A percentile compares a stretch with the other conserved stretches of the same genome.
Evolutionary conservation across 2,888 invertebrate genomes (phyloP).

Genomic region (Megalurothrips usitatus): DNA sequence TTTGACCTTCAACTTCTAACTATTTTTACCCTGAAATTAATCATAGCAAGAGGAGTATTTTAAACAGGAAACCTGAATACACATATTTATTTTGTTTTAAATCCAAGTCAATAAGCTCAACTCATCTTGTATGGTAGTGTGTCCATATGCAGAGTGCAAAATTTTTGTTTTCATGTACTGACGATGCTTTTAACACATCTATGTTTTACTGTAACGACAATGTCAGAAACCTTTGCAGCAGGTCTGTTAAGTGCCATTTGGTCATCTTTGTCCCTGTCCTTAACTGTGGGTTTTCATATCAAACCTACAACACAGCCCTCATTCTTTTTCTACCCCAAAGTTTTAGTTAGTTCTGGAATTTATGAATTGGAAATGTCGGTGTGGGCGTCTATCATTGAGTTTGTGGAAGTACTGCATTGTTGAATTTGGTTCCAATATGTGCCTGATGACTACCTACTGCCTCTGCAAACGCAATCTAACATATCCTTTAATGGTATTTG

Average conservation of each 20-base stretch:
- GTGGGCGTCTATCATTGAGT: too few relatives aligned
- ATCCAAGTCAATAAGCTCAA: background rate
- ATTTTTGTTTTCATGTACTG: background rate
- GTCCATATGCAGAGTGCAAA: background rate
- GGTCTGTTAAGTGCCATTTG: background rate
- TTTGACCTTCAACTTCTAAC: too few relatives aligned
- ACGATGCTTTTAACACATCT: background rate
- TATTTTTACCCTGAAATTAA: too few relatives aligned
- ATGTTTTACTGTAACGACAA: background rate
- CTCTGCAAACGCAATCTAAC: background rate
- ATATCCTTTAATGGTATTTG: conserved; percentile 17
- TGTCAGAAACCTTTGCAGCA: background rate
- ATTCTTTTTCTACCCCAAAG: too few relatives aligned
- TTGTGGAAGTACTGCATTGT: too few relatives aligned
- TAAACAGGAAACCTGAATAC: background rate
- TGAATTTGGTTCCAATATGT: too few relatives aligned
- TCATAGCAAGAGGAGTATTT: too few relatives aligned
- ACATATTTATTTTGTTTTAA: background rate
- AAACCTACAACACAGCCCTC: too few relatives aligned
- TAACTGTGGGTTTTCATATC: too few relatives aligned
- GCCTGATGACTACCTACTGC: background rate
- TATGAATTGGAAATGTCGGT: too few relatives aligned
- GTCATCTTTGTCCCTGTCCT: too few relatives aligned
- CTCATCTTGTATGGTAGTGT: background rate
- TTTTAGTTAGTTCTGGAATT: too few relatives aligned